phyloP scores from a whole-genome alignment of 1,140 invertebrate species.

The Procambarus virginalis region DNA sequence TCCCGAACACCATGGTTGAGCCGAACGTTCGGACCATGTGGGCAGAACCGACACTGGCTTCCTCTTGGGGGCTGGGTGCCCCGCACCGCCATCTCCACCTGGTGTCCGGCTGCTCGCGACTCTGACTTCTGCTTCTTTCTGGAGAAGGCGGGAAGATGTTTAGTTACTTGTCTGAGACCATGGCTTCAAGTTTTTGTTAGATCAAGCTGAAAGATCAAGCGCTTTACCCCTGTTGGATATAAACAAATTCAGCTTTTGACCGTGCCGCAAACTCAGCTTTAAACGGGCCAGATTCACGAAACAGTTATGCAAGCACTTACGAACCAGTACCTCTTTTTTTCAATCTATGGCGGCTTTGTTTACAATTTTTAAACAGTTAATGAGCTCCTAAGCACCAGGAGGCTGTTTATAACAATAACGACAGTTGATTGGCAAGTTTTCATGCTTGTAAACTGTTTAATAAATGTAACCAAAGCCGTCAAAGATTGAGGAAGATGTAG shows the following conservation, averaged over 20 bases:
- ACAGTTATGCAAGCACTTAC: too few species aligned
- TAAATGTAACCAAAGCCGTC: too few species aligned
- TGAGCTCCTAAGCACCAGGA: too few species aligned
- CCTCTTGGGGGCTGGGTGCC: slow-evolving; percentile 8
- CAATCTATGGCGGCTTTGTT: too few species aligned
- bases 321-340: too few species aligned
- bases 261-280: neutral
- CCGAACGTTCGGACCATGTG: slow-evolving; percentile 83
- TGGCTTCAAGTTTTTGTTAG: neutral
- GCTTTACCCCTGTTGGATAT: neutral
- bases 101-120: slow-evolving; percentile 9
- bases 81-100: neutral
- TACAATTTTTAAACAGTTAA: too few species aligned
- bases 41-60: slow-evolving; percentile 72
- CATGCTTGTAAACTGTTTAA: too few species aligned
- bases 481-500: too few species aligned
- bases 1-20: slow-evolving; percentile 86
- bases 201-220: neutral
- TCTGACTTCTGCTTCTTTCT: slow-evolving; percentile 3
- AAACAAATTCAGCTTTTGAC: neutral
- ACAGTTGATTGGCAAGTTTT: too few species aligned
- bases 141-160: neutral
- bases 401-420: too few species aligned
- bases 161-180: neutral
- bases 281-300: neutral